Percentiles rank a stretch among this genome's conserved stretches.
phyloP scores from a whole-genome alignment of 1,140 invertebrate genomes.

The Achatina immaculata region DNA sequence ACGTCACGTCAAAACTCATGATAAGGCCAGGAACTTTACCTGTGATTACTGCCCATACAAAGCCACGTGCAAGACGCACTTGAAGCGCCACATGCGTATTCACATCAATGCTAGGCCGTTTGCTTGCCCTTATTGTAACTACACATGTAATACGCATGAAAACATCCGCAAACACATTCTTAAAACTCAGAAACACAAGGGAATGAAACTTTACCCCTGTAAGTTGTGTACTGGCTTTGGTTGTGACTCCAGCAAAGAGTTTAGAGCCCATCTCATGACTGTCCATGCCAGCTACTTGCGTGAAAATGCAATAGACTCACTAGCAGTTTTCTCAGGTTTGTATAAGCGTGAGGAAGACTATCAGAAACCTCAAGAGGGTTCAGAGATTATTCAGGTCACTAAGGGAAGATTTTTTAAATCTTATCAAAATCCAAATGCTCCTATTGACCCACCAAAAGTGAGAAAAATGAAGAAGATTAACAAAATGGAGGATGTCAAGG shows the following conservation, averaged over 20 bases:
- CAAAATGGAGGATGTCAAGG: constrained; percentile 26
- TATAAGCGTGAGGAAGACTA: constrained; percentile 60
- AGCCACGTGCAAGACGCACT: constrained; percentile 61
- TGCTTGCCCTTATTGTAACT: constrained; percentile 84
- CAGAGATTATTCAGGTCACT: constrained; percentile 59
- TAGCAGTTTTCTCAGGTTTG: constrained; percentile 62
- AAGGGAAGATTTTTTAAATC: constrained; percentile 52
- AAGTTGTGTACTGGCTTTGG: constrained; percentile 75
- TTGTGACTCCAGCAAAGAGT: constrained; percentile 79
- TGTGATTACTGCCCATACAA: constrained; percentile 80
- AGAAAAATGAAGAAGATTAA: constrained; percentile 26
- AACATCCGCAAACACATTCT: constrained; percentile 89
- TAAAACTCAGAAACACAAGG: constrained; percentile 83
- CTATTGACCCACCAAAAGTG: constrained; percentile 20
- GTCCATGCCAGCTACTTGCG: constrained; percentile 72
- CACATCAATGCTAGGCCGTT: constrained; percentile 89
- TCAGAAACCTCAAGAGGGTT: constrained; percentile 59
- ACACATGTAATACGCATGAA: constrained; percentile 85
- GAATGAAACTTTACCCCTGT: constrained; percentile 84
- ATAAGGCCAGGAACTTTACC: constrained; percentile 78
- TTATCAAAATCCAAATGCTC: constrained; percentile 34
- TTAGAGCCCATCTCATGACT: constrained; percentile 77
- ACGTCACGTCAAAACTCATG: constrained; percentile 73
- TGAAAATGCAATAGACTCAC: constrained; percentile 49
- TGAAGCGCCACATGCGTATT: constrained; percentile 78